Evolutionary conservation across 2,888 invertebrate species (phyloP).

Genomic region (Cephus pulcher): DNA sequence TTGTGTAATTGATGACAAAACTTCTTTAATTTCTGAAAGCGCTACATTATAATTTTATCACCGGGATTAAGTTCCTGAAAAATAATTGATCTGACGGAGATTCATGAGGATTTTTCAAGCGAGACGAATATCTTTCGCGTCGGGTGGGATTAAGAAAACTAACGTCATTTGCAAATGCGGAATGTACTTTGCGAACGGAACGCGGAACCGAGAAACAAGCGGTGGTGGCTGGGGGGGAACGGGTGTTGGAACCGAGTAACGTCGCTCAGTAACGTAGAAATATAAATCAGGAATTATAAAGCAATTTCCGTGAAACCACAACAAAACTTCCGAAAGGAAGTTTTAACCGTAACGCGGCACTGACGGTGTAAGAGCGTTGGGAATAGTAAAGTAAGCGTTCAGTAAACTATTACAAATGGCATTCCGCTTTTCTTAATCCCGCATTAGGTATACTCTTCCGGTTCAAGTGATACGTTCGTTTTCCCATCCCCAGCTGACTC

Average conservation of each 20-base stretch:
- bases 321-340: constrained; percentile 37
- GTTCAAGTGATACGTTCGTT: neutral
- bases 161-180: constrained; percentile 24
- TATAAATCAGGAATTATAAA: constrained; percentile 58
- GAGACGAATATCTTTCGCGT: neutral
- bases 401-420: constrained; percentile 49
- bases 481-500: neutral
- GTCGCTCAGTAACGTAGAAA: constrained; percentile 18
- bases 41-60: neutral
- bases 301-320: constrained; percentile 51
- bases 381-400: constrained; percentile 25
- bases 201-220: neutral
- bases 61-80: neutral
- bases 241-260: neutral
- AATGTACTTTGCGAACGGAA: neutral
- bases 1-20: neutral
- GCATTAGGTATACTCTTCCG: constrained; percentile 39
- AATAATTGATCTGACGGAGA: neutral
- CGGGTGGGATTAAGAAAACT: constrained; percentile 24
- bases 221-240: neutral
- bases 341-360: constrained; percentile 17
- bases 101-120: neutral
- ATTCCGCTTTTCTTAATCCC: constrained; percentile 46
- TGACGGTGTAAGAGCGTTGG: constrained; percentile 16
- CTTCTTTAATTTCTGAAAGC: neutral